phyloP scores from a whole-genome alignment of 2,797 vertebrate genomes.

The Pangasius mekongensis region DNA sequence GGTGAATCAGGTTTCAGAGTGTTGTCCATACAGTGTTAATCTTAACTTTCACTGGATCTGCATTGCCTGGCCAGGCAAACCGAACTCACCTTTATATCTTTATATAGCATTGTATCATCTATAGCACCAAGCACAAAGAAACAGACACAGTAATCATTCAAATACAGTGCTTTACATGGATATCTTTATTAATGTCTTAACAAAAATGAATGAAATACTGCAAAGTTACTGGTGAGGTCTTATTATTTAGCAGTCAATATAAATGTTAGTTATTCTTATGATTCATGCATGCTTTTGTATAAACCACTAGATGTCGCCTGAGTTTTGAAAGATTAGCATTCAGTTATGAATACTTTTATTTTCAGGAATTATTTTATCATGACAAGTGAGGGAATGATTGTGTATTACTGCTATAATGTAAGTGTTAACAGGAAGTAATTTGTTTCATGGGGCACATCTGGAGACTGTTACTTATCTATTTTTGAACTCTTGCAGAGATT shows the following conservation, averaged over 20 bases:
- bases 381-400: not conserved
- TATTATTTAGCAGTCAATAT: not conserved
- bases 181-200: not conserved
- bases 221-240: not conserved
- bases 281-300: conserved; percentile 26
- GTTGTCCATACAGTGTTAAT: not conserved
- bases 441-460: not conserved
- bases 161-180: no score
- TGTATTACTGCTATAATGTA: not conserved
- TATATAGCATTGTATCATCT: not conserved
- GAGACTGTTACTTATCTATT: not conserved
- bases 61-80: not conserved
- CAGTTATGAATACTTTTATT: not conserved
- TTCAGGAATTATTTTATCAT: not conserved
- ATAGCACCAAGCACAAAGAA: not conserved
- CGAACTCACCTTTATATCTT: not conserved
- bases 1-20: not conserved
- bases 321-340: not conserved
- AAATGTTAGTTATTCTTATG: not conserved
- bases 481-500: not conserved
- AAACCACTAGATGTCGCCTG: conserved; percentile 66
- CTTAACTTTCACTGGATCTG: not conserved
- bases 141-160: not conserved
- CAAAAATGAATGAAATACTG: not conserved
- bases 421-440: not conserved